phyloP scores from a whole-genome alignment of 2,888 invertebrate species.

The Drosophila eohydei region DNA sequence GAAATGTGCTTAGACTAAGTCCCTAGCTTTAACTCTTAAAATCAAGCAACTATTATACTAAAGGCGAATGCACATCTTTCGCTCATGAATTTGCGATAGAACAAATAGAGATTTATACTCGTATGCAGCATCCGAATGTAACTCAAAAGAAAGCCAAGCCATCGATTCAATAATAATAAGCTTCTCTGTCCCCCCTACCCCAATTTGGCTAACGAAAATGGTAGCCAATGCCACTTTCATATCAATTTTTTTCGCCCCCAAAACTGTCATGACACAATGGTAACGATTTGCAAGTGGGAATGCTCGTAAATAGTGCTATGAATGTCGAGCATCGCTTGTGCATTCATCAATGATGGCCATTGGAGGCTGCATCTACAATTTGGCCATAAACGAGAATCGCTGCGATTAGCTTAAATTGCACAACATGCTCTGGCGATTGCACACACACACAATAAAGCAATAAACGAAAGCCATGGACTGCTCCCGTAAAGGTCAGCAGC shows the following conservation, averaged over 20 bases:
- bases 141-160: constrained; percentile 28
- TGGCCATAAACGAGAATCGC: constrained; percentile 67
- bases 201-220: constrained; percentile 23
- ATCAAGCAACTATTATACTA: constrained; percentile 33
- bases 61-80: constrained; percentile 2
- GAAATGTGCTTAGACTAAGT: not conserved
- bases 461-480: constrained; percentile 58
- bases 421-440: constrained; percentile 47
- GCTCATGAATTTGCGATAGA: constrained; percentile 11
- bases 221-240: constrained; percentile 12
- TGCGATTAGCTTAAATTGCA: constrained; percentile 77
- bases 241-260: not conserved
- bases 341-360: constrained; percentile 9
- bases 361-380: constrained; percentile 39
- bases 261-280: constrained; percentile 15
- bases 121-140: constrained; percentile 4
- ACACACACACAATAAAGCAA: constrained; percentile 73
- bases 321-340: constrained; percentile 31
- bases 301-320: constrained; percentile 33
- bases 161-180: constrained; percentile 30
- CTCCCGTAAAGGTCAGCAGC: constrained; percentile 51
- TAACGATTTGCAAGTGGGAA: constrained; percentile 35
- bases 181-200: not conserved
- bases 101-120: constrained; percentile 28
- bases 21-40: constrained; percentile 8